Conservation (phyloP, 2,888 invertebrate species). For the Idaea straminata region DNA sequence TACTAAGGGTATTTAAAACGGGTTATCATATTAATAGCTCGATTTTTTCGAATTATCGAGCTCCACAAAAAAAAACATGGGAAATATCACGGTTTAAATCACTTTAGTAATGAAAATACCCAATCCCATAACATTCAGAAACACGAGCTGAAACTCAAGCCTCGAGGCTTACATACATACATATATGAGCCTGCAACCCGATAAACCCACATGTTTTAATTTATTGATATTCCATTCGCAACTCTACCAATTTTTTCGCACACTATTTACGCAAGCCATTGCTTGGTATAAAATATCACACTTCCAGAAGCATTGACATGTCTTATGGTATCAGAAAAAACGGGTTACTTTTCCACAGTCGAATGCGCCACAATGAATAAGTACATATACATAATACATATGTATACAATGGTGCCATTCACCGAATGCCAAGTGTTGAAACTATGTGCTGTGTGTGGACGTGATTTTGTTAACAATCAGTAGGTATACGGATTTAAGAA, state of each 20-base stretch:
- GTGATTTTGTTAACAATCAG: conserved; percentile 68
- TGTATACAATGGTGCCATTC: conserved; percentile 32
- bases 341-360: conserved; percentile 37
- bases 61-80: too few species aligned
- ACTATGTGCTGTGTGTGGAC: conserved; percentile 36
- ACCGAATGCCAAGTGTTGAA: conserved; percentile 56
- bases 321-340: conserved; percentile 39
- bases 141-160: neutral
- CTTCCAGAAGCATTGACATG: conserved; percentile 27
- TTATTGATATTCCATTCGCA: neutral
- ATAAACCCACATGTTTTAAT: neutral
- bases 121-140: neutral
- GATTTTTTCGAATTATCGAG: too few species aligned
- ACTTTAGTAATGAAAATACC: too few species aligned
- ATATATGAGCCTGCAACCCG: neutral
- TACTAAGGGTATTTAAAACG: too few species aligned
- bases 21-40: too few species aligned
- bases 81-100: too few species aligned
- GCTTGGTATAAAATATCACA: neutral
- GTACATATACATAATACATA: neutral
- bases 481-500: conserved; percentile 55
- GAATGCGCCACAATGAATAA: conserved; percentile 37
- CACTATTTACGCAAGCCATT: conserved; percentile 1
- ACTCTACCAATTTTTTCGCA: neutral
- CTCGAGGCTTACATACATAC: neutral